Conservation (phyloP, 2,888 invertebrate species). For the Saturnia japonica region DNA sequence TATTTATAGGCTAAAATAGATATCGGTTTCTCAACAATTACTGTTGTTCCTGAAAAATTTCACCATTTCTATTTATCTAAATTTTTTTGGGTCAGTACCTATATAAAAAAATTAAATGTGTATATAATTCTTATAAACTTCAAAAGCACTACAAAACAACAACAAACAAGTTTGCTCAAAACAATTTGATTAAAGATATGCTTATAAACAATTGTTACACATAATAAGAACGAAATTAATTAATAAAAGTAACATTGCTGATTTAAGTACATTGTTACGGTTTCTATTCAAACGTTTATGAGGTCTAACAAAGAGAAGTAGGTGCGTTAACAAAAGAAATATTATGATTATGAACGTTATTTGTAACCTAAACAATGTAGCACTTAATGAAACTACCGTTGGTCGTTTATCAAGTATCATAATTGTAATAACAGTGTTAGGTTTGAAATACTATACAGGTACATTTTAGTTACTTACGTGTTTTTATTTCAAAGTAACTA, state of each 20-base stretch:
- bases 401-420: slow-evolving; percentile 7
- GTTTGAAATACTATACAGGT: not conserved
- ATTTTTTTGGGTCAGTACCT: not conserved
- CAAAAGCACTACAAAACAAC: not conserved
- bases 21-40: not conserved
- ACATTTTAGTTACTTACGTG: not conserved
- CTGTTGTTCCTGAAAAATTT: too few species aligned
- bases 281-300: slow-evolving; percentile 36
- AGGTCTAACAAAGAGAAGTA: slow-evolving; percentile 32
- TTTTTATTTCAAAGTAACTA: not conserved
- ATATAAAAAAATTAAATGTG: not conserved
- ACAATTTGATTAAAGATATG: not conserved
- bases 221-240: slow-evolving; percentile 25
- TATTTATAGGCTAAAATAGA: not conserved
- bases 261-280: slow-evolving; percentile 36
- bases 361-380: slow-evolving; percentile 23
- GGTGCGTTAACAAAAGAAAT: slow-evolving; percentile 35
- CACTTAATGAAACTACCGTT: slow-evolving; percentile 12
- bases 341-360: slow-evolving; percentile 22
- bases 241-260: slow-evolving; percentile 32
- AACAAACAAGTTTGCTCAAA: not conserved
- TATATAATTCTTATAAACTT: not conserved
- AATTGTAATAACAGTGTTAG: not conserved
- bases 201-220: not conserved
- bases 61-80: too few species aligned